A percentile compares a stretch with the other conserved stretches of the same genome.
Evolutionary conservation across 2,797 vertebrate species (phyloP).

Genomic region (Leuciscus waleckii): DNA sequence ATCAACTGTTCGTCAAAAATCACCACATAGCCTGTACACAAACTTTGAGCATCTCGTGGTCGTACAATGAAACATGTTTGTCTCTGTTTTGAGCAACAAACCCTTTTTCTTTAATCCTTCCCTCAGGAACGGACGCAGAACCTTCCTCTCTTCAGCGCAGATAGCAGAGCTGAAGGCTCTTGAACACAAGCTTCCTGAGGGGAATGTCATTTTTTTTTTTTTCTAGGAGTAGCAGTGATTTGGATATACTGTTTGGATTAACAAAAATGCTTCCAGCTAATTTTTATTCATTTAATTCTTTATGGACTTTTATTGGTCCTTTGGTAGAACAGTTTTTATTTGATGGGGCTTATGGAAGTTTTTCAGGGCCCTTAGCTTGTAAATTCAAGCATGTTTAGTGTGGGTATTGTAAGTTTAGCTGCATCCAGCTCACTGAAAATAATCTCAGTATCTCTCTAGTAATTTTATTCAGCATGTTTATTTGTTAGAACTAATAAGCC

Average conservation of each 20-base stretch:
- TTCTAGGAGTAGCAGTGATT: constrained; percentile 5
- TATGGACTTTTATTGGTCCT: neutral
- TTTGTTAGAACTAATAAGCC: constrained; percentile 22
- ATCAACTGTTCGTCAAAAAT: neutral
- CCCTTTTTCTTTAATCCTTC: constrained; percentile 44
- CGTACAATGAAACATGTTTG: constrained; percentile 36
- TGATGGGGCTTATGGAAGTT: neutral
- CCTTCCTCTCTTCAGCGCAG: constrained; percentile 3
- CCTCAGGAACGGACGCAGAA: constrained; percentile 30
- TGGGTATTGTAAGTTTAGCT: neutral
- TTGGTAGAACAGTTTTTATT: constrained; percentile 14
- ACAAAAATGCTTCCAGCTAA: neutral
- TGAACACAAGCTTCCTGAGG: constrained; percentile 22
- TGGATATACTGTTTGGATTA: constrained; percentile 20
- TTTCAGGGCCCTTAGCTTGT: neutral
- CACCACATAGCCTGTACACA: neutral
- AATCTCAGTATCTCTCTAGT: neutral
- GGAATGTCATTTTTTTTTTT: constrained; percentile 13
- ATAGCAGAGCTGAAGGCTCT: constrained; percentile 42
- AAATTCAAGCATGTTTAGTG: neutral
- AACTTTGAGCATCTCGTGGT: neutral
- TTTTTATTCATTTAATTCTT: neutral
- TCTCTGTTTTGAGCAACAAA: constrained; percentile 46
- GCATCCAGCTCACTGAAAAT: neutral
- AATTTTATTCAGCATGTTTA: constrained; percentile 23